phyloP scores from a whole-genome alignment of 2,888 invertebrate genomes.

The Epinotia demarniana region DNA sequence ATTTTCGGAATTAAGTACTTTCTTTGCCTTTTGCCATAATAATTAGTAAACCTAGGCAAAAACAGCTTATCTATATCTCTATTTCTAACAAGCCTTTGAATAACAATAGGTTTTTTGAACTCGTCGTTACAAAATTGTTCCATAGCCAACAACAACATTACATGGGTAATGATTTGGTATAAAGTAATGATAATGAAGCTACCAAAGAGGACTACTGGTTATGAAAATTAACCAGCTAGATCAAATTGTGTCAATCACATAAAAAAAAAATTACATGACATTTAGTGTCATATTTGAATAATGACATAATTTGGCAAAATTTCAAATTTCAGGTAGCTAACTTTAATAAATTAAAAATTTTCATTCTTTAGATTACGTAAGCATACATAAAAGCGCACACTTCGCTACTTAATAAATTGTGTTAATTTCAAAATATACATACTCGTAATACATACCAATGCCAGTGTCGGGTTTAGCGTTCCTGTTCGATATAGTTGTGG shows the following conservation, averaged over 20 bases:
- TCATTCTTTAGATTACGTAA: slow-evolving; percentile 41
- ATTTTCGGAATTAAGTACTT: no score
- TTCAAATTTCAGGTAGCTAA: slow-evolving; percentile 60
- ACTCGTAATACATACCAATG: slow-evolving; percentile 62
- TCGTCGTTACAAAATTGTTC: no score
- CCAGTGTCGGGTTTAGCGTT: slow-evolving; percentile 72
- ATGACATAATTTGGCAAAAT: slow-evolving; percentile 52
- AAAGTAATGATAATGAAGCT: background rate
- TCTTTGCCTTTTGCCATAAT: no score
- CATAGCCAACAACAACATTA: no score
- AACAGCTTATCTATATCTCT: no score
- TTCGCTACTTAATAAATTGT: slow-evolving; percentile 39
- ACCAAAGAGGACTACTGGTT: slow-evolving; percentile 1
- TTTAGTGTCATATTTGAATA: background rate
- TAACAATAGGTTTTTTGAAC: no score
- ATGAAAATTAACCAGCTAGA: slow-evolving; percentile 18
- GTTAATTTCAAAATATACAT: slow-evolving; percentile 38
- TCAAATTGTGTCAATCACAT: background rate
- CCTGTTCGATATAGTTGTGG: slow-evolving; percentile 69
- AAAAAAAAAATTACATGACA: background rate
- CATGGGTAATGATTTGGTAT: no score
- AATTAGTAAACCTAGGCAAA: no score
- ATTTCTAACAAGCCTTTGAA: no score
- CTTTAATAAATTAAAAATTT: slow-evolving; percentile 47
- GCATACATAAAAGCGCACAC: slow-evolving; percentile 23